These are phyloP conservation scores for Tragelaphus imberbis DNA, from an alignment of 2,113 vertebrate genomes.

Conservation along the genomic window DNA sequence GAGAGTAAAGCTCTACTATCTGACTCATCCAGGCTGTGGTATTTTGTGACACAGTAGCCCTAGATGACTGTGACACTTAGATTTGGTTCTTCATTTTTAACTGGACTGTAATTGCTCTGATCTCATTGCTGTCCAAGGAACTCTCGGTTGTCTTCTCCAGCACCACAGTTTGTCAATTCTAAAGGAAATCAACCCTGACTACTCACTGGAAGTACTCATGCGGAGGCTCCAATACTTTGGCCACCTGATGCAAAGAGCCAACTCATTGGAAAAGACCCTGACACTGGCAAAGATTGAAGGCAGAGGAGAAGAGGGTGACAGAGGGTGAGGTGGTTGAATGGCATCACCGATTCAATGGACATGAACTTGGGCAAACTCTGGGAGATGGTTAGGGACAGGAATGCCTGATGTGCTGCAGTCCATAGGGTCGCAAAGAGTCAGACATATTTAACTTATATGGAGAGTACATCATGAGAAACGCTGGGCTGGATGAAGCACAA, in stretches of 20 bases:
- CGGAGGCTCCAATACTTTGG: not conserved
- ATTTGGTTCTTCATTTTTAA: not conserved
- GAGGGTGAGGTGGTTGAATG: not conserved
- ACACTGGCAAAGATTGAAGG: not conserved
- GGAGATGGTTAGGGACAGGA: not conserved
- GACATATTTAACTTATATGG: not conserved
- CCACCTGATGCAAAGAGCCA: not conserved
- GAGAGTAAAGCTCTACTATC: accelerated
- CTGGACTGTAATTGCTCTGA: not conserved
- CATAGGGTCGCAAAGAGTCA: accelerated
- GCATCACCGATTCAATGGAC: not conserved
- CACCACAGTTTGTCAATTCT: not conserved
- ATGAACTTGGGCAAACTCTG: not conserved
- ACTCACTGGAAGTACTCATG: not conserved
- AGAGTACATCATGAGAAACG: not conserved
- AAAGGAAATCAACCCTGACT: not conserved
- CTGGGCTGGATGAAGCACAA: not conserved
- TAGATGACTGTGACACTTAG: not conserved
- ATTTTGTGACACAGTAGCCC: not conserved
- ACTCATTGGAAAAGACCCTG: not conserved
- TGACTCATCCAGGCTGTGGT: accelerated
- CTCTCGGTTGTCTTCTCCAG: not conserved
- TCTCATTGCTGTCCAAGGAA: not conserved
- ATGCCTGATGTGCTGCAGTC: not conserved
- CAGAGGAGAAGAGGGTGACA: not conserved